These are phyloP conservation scores for Melieria omissa DNA, from an alignment of 2,888 invertebrate genomes.

Conservation along the genomic window DNA sequence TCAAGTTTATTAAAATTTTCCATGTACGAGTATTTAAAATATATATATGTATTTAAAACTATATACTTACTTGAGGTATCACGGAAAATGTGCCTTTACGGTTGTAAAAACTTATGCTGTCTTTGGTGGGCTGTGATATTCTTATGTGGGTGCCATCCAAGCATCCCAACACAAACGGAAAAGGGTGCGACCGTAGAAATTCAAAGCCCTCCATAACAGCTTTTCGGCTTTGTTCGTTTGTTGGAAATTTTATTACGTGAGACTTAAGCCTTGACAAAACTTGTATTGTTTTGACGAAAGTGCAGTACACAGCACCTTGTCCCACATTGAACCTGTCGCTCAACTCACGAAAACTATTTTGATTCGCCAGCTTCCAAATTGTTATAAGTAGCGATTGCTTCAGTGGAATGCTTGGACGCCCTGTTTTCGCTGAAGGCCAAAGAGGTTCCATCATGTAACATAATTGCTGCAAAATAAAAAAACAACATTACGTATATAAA, in stretches of 20 bases:
- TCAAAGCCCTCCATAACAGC: conserved; percentile 1
- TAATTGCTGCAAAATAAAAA: not conserved
- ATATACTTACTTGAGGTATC: not conserved
- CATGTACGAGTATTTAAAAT: too few relatives aligned
- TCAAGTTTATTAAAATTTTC: too few relatives aligned
- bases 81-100: not conserved
- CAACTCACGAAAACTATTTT: conserved; percentile 1
- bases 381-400: conserved; percentile 1
- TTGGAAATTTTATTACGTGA: not conserved
- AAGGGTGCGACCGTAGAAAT: not conserved
- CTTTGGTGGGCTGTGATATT: conserved; percentile 19
- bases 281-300: not conserved
- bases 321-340: conserved; percentile 1
- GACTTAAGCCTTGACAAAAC: not conserved
- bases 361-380: not conserved
- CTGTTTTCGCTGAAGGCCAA: conserved; percentile 1
- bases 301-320: not conserved
- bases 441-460: not conserved
- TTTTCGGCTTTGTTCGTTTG: not conserved
- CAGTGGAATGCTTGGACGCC: too few relatives aligned
- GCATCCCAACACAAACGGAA: conserved; percentile 1
- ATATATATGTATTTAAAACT: too few relatives aligned
- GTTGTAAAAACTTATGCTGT: not conserved
- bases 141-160: conserved; percentile 24
- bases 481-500: not conserved